Evolutionary conservation across 2,113 vertebrate species (phyloP).

Genomic region (Myiagra hebetior): DNA sequence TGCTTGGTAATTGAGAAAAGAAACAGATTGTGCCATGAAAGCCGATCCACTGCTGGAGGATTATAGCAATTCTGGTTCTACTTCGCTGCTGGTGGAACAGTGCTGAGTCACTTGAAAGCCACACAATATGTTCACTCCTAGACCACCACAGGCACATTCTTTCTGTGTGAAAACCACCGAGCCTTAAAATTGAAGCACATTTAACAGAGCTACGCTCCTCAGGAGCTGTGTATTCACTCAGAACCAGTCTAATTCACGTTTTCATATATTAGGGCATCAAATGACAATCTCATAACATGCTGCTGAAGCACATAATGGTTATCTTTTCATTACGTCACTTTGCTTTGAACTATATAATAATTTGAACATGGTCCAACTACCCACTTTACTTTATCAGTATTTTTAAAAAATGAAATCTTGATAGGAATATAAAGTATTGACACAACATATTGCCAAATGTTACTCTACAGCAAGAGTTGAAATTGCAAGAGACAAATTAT

Average conservation of each 20-base stretch:
- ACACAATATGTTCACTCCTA: constrained; percentile 18
- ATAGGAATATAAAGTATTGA: not conserved
- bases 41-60: constrained; percentile 14
- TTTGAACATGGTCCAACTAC: not conserved
- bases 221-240: not conserved
- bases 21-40: constrained; percentile 50
- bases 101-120: constrained; percentile 51
- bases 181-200: constrained; percentile 51
- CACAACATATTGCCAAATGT: not conserved
- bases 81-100: not conserved
- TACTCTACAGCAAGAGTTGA: not conserved
- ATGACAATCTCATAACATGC: not conserved
- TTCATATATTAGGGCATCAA: not conserved
- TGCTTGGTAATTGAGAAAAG: not conserved
- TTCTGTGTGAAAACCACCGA: not conserved
- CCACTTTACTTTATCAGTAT: not conserved
- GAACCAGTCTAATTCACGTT: not conserved
- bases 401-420: not conserved
- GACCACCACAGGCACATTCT: constrained; percentile 35
- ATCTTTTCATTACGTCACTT: not conserved
- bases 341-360: not conserved
- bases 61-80: constrained; percentile 38
- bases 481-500: not conserved
- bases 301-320: not conserved
- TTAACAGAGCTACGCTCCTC: not conserved